These are phyloP conservation scores for Protula sp. DNA, from an alignment of 2,888 invertebrate species.

Conservation along the genomic window DNA sequence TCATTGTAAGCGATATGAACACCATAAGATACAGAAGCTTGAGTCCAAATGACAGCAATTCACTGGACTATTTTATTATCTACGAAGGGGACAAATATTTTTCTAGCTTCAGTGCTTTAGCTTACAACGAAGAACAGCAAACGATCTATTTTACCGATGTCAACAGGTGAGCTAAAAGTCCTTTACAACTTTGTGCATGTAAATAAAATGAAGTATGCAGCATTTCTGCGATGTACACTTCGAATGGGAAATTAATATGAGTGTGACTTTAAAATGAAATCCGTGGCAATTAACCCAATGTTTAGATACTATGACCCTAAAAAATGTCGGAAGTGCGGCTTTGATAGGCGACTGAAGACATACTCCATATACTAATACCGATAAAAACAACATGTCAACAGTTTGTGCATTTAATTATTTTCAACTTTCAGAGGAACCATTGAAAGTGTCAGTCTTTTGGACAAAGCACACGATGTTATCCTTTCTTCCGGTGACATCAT, in stretches of 20 bases:
- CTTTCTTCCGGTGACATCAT: constrained; percentile 5
- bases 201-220: no score
- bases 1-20: constrained; percentile 12
- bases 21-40: constrained; percentile 6
- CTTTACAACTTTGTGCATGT: no score
- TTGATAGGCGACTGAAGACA: no score
- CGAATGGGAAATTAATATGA: no score
- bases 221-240: no score
- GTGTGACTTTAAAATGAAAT: no score
- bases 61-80: neutral
- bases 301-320: no score
- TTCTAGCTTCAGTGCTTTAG: constrained; percentile 5
- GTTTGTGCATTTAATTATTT: no score
- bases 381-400: no score
- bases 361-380: no score
- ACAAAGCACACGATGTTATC: neutral
- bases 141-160: constrained; percentile 10
- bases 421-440: neutral
- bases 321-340: no score
- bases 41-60: neutral
- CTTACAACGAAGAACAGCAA: neutral
- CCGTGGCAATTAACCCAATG: no score
- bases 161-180: constrained; percentile 7
- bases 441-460: neutral
- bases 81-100: neutral